Conservation (phyloP, 2,113 vertebrate genomes). For the Oncorhynchus tshawytscha region DNA sequence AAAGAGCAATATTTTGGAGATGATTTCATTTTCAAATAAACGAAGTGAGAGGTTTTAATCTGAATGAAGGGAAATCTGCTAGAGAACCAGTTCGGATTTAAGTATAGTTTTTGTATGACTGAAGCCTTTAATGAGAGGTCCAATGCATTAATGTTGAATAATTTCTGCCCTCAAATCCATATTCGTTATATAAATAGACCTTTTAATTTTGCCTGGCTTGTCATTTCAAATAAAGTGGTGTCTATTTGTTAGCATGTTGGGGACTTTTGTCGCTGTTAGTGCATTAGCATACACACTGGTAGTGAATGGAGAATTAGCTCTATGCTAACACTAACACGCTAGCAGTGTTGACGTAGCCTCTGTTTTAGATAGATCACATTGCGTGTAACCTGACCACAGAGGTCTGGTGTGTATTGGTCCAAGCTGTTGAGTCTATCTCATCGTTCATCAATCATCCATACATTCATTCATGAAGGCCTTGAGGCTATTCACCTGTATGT, state of each 20-base stretch:
- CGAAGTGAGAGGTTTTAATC: too few relatives aligned
- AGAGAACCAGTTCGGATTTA: too few relatives aligned
- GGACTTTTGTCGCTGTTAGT: not conserved
- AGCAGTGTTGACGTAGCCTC: not conserved
- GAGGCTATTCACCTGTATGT: not conserved
- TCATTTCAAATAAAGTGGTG: too few relatives aligned
- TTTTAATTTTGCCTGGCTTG: too few relatives aligned
- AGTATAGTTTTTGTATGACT: too few relatives aligned
- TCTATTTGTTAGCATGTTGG: not conserved
- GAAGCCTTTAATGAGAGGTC: too few relatives aligned
- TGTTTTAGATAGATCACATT: conserved; percentile 10
- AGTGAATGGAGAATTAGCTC: not conserved
- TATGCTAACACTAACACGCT: not conserved
- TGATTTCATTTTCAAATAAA: too few relatives aligned
- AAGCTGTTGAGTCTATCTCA: not conserved
- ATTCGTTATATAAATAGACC: too few relatives aligned
- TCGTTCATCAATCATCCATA: not conserved
- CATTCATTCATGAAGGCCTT: not conserved
- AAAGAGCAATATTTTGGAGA: not conserved
- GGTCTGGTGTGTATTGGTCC: not conserved
- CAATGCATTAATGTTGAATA: too few relatives aligned
- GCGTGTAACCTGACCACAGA: not conserved
- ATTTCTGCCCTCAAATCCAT: too few relatives aligned
- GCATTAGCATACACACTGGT: not conserved
- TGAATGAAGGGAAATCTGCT: too few relatives aligned